Conservation (phyloP, 2,888 invertebrate species). For the Oscheius onirici region DNA sequence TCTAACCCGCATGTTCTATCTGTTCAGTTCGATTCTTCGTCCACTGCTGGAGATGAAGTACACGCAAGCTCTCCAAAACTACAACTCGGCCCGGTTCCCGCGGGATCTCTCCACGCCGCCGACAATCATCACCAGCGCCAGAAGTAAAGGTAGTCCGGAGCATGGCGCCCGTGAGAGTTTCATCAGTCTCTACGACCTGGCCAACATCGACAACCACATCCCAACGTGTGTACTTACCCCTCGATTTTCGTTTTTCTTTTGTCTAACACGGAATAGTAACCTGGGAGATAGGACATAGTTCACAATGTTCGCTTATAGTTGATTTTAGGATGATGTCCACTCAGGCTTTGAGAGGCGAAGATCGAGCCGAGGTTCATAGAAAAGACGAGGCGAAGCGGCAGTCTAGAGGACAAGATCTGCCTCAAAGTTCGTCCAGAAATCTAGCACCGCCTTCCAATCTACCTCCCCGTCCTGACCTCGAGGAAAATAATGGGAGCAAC, state of each 20-base stretch:
- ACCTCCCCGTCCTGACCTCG: background rate
- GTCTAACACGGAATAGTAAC: constrained; percentile 8
- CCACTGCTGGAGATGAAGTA: constrained; percentile 32
- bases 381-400: constrained; percentile 15
- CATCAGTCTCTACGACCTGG: constrained; percentile 34
- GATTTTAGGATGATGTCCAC: constrained; percentile 33
- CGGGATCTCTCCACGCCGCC: constrained; percentile 28
- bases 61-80: background rate
- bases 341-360: constrained; percentile 20
- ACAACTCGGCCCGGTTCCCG: constrained; percentile 14
- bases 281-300: background rate
- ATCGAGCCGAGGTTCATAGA: constrained; percentile 19
- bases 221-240: constrained; percentile 29
- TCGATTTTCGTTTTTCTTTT: constrained; percentile 12
- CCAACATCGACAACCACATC: constrained; percentile 27
- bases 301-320: background rate
- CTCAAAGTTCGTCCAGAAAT: background rate
- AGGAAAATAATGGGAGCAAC: background rate
- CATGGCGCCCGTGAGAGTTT: background rate
- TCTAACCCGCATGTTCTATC: constrained; percentile 23
- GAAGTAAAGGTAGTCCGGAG: constrained; percentile 1
- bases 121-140: constrained; percentile 20
- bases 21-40: constrained; percentile 36
- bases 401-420: background rate
- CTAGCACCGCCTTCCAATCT: background rate